These are phyloP conservation scores for Chloroceryle inda DNA, from an alignment of 2,797 vertebrate genomes.

Conservation along the genomic window DNA sequence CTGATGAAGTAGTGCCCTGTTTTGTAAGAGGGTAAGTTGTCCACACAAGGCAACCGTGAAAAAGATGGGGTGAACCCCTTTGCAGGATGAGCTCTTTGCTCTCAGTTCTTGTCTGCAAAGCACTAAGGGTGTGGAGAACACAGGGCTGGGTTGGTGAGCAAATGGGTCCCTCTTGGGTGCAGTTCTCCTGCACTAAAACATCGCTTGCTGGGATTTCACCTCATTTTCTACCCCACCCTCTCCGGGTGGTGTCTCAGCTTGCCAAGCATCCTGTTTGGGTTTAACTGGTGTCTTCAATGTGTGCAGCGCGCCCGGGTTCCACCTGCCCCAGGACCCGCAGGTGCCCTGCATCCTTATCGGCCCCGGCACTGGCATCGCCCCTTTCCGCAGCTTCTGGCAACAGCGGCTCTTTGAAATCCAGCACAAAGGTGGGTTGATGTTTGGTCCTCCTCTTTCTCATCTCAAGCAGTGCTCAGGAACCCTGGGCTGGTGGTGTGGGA, in stretches of 20 bases:
- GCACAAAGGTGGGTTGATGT: slow-evolving; percentile 81
- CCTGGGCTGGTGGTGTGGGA: fast-evolving
- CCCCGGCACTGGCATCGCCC: slow-evolving; percentile 95
- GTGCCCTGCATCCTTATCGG: slow-evolving; percentile 95
- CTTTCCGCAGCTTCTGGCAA: slow-evolving; percentile 99
- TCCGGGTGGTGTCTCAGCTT: background rate
- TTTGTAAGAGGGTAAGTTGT: slow-evolving; percentile 94
- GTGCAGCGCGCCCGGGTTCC: slow-evolving; percentile 91
- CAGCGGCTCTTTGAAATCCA: slow-evolving; percentile 92
- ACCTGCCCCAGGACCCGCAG: slow-evolving; percentile 91
- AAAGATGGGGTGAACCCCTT: background rate
- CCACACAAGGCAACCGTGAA: background rate
- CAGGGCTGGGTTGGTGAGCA: background rate
- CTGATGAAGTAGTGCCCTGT: slow-evolving; percentile 92
- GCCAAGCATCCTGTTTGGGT: background rate
- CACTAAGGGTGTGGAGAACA: background rate
- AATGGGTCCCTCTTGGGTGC: fast-evolving
- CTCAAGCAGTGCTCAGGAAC: fast-evolving
- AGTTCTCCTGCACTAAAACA: background rate
- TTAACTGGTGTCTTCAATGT: background rate
- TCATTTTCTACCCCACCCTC: fast-evolving
- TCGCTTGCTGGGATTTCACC: background rate
- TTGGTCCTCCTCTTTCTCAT: background rate
- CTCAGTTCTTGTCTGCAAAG: background rate
- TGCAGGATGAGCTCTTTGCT: background rate